These are phyloP conservation scores for Delphinus delphis DNA, from an alignment of 2,113 vertebrate genomes.

Conservation along the genomic window DNA sequence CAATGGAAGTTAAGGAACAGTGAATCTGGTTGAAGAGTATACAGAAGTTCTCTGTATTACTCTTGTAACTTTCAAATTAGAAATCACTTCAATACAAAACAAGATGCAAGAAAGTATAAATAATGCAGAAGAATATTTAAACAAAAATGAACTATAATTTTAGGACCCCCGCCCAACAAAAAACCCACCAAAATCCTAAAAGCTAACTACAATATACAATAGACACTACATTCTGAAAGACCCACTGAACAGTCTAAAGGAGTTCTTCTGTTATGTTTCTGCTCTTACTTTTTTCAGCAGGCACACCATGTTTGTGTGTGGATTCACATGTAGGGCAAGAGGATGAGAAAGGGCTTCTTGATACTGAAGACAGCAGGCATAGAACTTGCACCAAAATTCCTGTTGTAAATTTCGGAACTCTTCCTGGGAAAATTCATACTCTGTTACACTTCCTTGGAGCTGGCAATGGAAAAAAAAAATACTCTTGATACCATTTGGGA, in stretches of 20 bases:
- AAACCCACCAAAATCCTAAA: background rate
- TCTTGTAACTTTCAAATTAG: background rate
- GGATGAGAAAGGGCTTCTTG: constrained; percentile 92
- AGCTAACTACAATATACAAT: background rate
- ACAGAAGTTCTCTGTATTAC: background rate
- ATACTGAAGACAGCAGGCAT: constrained; percentile 96
- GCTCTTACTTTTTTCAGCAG: constrained; percentile 92
- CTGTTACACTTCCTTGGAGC: constrained; percentile 93
- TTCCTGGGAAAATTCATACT: constrained; percentile 94
- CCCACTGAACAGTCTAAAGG: background rate
- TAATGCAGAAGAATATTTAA: background rate
- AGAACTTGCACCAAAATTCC: constrained; percentile 97
- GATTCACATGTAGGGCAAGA: constrained; percentile 90
- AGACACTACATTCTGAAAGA: background rate
- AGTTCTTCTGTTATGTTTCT: no score
- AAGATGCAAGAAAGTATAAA: background rate
- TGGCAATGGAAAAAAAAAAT: constrained; percentile 56
- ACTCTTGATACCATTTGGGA: background rate
- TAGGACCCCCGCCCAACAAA: background rate
- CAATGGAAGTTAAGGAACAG: background rate
- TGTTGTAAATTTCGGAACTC: constrained; percentile 95
- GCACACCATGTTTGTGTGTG: constrained; percentile 89
- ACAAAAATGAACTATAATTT: background rate
- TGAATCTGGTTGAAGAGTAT: background rate
- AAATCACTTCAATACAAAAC: background rate